phyloP scores from a whole-genome alignment of 2,888 invertebrate genomes.

The Furcula furcula region DNA sequence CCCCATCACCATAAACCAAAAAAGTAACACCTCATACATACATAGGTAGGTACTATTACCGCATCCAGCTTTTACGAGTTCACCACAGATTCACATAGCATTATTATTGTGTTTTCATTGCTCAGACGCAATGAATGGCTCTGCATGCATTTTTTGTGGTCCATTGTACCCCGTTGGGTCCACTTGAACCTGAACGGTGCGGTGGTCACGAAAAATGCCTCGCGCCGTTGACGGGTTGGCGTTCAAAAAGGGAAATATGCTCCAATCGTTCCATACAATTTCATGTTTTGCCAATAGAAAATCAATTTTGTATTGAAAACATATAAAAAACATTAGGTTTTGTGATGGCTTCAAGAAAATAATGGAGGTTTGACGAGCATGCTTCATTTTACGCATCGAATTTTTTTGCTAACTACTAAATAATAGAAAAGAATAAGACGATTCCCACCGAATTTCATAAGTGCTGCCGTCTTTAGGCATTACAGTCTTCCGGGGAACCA shows the following conservation, averaged over 20 bases:
- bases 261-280: constrained; percentile 33
- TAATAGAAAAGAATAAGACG: too few species aligned
- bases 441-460: too few species aligned
- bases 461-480: too few species aligned
- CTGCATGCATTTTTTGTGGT: constrained; percentile 70
- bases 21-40: too few species aligned
- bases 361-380: background rate
- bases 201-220: constrained; percentile 64
- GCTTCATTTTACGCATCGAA: background rate
- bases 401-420: too few species aligned
- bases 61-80: constrained; percentile 30
- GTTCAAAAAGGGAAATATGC: constrained; percentile 56
- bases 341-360: constrained; percentile 8
- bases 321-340: constrained; percentile 7
- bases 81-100: constrained; percentile 36
- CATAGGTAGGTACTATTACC: too few species aligned
- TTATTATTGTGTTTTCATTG: constrained; percentile 77
- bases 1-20: too few species aligned
- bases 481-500: too few species aligned
- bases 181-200: constrained; percentile 69
- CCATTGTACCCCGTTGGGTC: constrained; percentile 47
- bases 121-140: constrained; percentile 64
- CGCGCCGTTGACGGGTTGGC: constrained; percentile 49
- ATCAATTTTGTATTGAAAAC: constrained; percentile 30
- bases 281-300: constrained; percentile 34